Evolutionary conservation across 2,888 invertebrate genomes (phyloP).

Genomic region (Ephialtes manifestator): DNA sequence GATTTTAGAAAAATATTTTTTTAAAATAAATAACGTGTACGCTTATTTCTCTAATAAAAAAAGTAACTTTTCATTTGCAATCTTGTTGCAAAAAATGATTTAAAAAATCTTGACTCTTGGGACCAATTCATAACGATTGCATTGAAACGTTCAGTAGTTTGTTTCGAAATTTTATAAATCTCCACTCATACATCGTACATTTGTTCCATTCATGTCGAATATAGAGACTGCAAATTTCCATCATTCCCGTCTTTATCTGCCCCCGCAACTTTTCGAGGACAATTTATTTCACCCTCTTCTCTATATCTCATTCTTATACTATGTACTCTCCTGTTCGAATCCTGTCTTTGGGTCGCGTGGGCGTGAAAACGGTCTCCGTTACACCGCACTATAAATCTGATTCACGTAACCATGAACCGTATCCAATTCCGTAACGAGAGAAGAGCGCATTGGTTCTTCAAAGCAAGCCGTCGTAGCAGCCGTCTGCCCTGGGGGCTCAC

Average conservation of each 20-base stretch:
- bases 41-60: background rate
- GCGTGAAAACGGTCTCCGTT: constrained; percentile 63
- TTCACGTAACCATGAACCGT: constrained; percentile 68
- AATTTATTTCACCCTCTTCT: constrained; percentile 9
- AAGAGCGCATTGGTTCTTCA: constrained; percentile 19
- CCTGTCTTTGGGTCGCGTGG: constrained; percentile 42
- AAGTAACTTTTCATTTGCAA: background rate
- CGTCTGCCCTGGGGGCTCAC: constrained; percentile 31
- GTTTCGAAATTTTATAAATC: background rate
- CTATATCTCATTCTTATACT: constrained; percentile 24
- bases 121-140: background rate
- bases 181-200: background rate
- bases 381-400: constrained; percentile 65
- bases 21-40: too few relatives aligned
- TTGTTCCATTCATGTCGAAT: background rate
- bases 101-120: too few relatives aligned
- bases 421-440: constrained; percentile 65
- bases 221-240: background rate
- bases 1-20: too few relatives aligned
- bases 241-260: constrained; percentile 5
- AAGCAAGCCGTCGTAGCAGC: constrained; percentile 26
- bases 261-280: constrained; percentile 27
- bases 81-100: too few relatives aligned
- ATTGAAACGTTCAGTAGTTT: background rate
- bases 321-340: constrained; percentile 8